Base-by-base conservation (phyloP, 2,113 vertebrate genomes). In the Grammomys surdaster region DNA sequence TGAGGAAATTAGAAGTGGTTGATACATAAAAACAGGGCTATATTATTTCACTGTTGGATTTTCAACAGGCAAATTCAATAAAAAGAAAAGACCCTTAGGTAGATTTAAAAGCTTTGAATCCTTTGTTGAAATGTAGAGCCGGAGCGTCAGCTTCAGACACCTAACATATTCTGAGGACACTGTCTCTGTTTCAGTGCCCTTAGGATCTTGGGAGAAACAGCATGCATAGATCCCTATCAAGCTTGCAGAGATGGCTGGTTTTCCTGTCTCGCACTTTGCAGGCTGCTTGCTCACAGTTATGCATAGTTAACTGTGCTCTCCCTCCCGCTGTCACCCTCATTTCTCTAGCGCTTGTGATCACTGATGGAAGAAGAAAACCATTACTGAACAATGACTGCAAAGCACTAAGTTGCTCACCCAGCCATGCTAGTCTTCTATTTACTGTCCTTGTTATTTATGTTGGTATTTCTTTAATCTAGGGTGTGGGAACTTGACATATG, bases 401-500 rank as follows among this genome's bases (percentile, higher is more conserved):
- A 94, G 84, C 80, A 46, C 76, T 93, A 10, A 58, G 43, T 13
- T 72, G 92, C 24, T 96, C 85, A 90, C 14, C 36, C 80, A 93
- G 46, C 33, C 93, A 63, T 76, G 80, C 51, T 22, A 92, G 65
- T 87, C 73, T 94, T 69, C 63, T 85, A 33, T 84, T 96, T 95
- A 81, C 93, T 90, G 58, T 72, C n/a, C 46, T 96, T 89, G 73
- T 89, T 93, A 95, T 91, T 96, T 93, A 88, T 94, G 73, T 87
- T 93, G 72, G 84, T 93, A 91, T 91, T 97, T 97, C 48, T 75
- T 94, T 96, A 92, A 89, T 93, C 56, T 91, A 80, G 22, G 26
- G 77, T 90, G 67, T 58, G 77, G 7, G 31, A 31, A 60, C 24
- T 40, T 95, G 70, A 86, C 36, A 82, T 58, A 76, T 26, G 31